Base-by-base conservation (phyloP, 2,888 invertebrate species). In the Plusia festucae region DNA sequence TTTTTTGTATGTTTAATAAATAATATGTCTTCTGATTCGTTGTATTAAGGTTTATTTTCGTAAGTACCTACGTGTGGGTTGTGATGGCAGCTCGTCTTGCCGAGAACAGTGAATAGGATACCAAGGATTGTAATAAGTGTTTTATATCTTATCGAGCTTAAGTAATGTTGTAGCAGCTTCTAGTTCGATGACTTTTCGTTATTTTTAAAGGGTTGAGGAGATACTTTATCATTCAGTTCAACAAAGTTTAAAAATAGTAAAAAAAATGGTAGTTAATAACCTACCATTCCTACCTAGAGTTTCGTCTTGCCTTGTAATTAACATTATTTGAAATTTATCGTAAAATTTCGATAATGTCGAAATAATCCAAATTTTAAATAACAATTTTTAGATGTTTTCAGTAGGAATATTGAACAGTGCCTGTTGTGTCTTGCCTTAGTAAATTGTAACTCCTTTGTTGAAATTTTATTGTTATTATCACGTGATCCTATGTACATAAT, bases 351-450 rank as follows among this genome's bases (percentile, higher is more conserved):
- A 64, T 27, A 27, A 5, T 62, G 18, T 16, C 60, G 52, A 58
- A 44, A 55, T 66, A 30, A 34, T 44, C 58, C 30, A 51, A 44
- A 68, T 20, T 54, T 58, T 15, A 53, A 73, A 53, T 60, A 8
- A 52, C 34, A 76, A 32, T 69, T 73, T 49, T 76, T 64, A 32
- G 66, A 65, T 64, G 67, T 69, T 66, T 70, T 30, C 24, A 54
- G 65, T 75, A 75, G 63, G 54, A 65, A 69, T 65, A 68, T 60
- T 65, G 57, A 81, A 69, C 71, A 76, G 86, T 87, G 89, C 88
- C 88, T 90, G 81, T 77, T 75, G 68, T 85, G 75, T 89, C 91
- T 91, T 91, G 91, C 91, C 91, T 90, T 87, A 84, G 74, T 77
- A 82, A 82, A 71, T 49, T 78, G 67, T 73, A 66, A 71, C 62